Evolutionary conservation across 2,888 invertebrate species (phyloP).

Genomic region (Eudemis profundana): DNA sequence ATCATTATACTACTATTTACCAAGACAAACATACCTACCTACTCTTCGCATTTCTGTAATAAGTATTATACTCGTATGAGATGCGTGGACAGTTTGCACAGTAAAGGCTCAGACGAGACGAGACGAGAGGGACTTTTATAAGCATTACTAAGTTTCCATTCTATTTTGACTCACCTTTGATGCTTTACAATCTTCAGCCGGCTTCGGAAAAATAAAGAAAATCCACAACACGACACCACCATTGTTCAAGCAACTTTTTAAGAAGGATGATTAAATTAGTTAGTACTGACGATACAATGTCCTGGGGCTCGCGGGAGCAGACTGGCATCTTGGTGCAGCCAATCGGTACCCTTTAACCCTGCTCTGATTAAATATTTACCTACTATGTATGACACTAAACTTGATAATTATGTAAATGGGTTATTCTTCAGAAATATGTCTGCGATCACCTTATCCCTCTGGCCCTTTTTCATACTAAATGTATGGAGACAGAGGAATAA

Average conservation of each 20-base stretch:
- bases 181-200: conserved; percentile 55
- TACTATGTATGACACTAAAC: conserved; percentile 3
- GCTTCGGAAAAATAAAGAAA: conserved; percentile 51
- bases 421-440: no score
- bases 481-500: no score
- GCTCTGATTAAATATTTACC: conserved; percentile 17
- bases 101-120: no score
- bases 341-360: conserved; percentile 20
- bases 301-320: neutral
- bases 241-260: conserved; percentile 45
- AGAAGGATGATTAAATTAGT: neutral
- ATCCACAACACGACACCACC: conserved; percentile 57
- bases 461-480: no score
- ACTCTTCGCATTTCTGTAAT: no score
- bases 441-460: no score
- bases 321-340: conserved; percentile 6
- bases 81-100: no score
- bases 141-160: no score
- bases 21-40: no score
- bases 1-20: no score
- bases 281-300: neutral
- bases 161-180: conserved; percentile 60
- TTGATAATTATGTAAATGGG: conserved; percentile 16
- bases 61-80: no score
- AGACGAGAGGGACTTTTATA: no score